Percentiles rank a stretch among this genome's conserved stretches.
phyloP scores from a whole-genome alignment of 1,140 invertebrate genomes.

The Pantala flavescens region DNA sequence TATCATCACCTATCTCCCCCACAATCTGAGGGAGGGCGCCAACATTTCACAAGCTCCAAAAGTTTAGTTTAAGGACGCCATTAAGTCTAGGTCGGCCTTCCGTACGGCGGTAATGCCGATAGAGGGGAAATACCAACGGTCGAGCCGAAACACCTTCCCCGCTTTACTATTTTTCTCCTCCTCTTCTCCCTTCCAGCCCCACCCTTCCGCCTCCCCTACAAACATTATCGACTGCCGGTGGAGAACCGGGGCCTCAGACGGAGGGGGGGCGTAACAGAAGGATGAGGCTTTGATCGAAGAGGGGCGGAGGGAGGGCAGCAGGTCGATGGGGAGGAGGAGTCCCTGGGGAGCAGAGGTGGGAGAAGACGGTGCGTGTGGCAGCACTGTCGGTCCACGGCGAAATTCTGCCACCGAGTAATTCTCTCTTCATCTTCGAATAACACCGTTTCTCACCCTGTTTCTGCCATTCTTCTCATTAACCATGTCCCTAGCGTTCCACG shows the following conservation, averaged over 20 bases:
- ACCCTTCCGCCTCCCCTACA: background rate
- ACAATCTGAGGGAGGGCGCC: too few relatives aligned
- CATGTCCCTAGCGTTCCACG: background rate
- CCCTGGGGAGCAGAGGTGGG: background rate
- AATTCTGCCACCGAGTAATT: background rate
- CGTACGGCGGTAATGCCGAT: too few relatives aligned
- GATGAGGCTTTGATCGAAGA: background rate
- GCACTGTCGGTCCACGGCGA: constrained; percentile 5
- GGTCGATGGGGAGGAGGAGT: constrained; percentile 3
- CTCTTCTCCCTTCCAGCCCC: background rate
- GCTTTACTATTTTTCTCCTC: background rate
- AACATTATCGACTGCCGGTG: constrained; percentile 4
- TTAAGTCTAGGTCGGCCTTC: too few relatives aligned
- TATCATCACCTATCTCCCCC: too few relatives aligned
- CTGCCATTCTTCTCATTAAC: constrained; percentile 2
- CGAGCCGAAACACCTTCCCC: too few relatives aligned
- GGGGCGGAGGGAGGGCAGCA: background rate
- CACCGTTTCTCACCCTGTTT: background rate
- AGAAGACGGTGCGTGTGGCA: background rate
- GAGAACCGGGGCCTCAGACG: background rate
- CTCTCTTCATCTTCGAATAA: background rate
- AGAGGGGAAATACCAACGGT: too few relatives aligned
- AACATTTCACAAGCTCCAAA: too few relatives aligned
- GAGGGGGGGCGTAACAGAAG: background rate
- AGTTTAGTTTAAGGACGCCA: too few relatives aligned